Evolutionary conservation across 2,797 vertebrate species (phyloP).

Genomic region (Pangasius larnaudii): DNA sequence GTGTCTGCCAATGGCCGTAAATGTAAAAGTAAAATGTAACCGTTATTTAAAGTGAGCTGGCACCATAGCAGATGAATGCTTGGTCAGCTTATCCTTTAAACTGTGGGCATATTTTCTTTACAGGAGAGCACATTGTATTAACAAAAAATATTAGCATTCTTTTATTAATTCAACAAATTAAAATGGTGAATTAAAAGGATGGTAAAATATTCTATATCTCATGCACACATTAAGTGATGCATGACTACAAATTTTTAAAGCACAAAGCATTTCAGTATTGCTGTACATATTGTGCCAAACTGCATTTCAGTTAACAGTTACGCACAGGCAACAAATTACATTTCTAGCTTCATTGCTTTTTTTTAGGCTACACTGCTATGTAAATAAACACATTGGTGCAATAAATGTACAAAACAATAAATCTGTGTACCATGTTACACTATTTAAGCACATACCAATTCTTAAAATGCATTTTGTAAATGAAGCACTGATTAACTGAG

Average conservation of each 20-base stretch:
- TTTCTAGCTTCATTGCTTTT: neutral
- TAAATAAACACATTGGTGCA: neutral
- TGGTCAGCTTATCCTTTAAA: neutral
- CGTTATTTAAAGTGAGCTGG: neutral
- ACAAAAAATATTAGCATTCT: neutral
- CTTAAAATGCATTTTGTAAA: neutral
- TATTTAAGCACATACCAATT: neutral
- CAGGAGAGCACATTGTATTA: neutral
- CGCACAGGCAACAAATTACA: neutral
- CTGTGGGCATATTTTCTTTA: neutral
- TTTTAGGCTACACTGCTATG: neutral
- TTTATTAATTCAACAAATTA: neutral
- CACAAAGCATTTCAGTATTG: neutral
- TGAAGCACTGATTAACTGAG: neutral
- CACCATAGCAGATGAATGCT: neutral
- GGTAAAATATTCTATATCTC: neutral
- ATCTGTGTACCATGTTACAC: neutral
- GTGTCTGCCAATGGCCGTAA: neutral
- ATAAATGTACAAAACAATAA: neutral
- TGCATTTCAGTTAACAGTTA: neutral
- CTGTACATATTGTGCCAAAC: neutral
- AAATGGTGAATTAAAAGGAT: neutral
- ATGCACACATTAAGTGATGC: neutral
- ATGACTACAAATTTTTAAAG: neutral
- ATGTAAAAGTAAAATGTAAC: neutral